Conservation (phyloP, 2,113 vertebrate genomes). For the Chlorocebus sabaeus region DNA sequence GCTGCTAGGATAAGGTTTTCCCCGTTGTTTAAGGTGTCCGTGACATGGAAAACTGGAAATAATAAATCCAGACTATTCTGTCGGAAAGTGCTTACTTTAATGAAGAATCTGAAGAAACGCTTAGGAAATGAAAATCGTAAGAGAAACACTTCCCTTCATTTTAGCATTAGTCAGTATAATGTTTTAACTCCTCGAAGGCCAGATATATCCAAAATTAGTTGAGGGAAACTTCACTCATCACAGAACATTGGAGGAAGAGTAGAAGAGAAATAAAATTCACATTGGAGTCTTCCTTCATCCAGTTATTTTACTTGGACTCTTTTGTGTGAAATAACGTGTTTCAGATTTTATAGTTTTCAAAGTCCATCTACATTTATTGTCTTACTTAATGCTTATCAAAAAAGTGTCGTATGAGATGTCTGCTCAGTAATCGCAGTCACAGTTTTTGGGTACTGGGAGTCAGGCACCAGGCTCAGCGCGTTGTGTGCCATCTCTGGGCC, state of each 20-base stretch:
- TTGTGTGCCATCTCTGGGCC: neutral
- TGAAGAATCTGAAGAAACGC: conserved; percentile 27
- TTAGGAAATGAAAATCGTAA: neutral
- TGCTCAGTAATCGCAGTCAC: neutral
- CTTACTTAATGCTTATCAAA: neutral
- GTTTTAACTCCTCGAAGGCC: neutral
- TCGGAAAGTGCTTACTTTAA: conserved; percentile 16
- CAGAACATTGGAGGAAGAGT: neutral
- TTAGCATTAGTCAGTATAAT: neutral
- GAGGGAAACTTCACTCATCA: neutral
- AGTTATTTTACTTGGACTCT: neutral
- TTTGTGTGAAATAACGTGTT: neutral
- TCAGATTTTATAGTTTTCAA: neutral
- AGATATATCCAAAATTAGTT: neutral
- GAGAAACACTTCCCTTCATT: neutral
- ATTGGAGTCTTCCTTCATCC: neutral
- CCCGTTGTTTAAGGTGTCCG: neutral
- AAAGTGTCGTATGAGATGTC: neutral
- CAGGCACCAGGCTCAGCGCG: no score
- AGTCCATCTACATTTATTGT: neutral
- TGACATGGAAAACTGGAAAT: neutral
- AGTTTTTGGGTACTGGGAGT: neutral
- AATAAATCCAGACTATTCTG: neutral
- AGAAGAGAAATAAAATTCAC: neutral
- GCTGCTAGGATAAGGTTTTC: neutral